Conservation (phyloP, 2,797 vertebrate genomes). For the Arrhamphus sclerolepis region DNA sequence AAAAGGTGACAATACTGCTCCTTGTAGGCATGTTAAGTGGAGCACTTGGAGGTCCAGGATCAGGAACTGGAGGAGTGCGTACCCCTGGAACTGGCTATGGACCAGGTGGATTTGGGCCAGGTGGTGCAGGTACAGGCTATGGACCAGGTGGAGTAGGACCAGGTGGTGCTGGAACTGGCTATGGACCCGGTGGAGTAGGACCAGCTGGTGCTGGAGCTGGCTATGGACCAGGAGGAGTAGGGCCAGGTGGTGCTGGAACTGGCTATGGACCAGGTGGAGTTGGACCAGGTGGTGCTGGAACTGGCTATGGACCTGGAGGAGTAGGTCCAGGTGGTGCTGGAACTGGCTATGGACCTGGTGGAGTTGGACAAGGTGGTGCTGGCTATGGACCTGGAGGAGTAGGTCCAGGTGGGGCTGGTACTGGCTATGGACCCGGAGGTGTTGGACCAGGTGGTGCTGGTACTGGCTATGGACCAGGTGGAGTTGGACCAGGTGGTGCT, state of each 20-base stretch:
- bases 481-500: conserved; percentile 31
- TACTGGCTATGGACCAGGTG: conserved; percentile 38
- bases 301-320: conserved; percentile 29
- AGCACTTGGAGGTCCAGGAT: conserved; percentile 58
- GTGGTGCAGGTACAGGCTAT: conserved; percentile 13
- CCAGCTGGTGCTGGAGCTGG: conserved; percentile 36
- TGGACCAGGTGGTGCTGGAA: conserved; percentile 32
- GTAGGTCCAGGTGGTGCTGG: conserved; percentile 37
- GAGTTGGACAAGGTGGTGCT: conserved; percentile 32
- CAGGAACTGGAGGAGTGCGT: conserved; percentile 41
- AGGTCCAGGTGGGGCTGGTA: conserved; percentile 25
- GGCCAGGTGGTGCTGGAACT: conserved; percentile 31
- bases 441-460: conserved; percentile 35
- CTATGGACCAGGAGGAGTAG: conserved; percentile 37
- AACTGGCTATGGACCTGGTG: conserved; percentile 39
- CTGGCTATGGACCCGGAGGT: conserved; percentile 13
- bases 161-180: conserved; percentile 28
- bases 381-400: conserved; percentile 26
- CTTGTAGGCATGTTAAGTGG: conserved; percentile 71
- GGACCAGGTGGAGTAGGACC: conserved; percentile 33
- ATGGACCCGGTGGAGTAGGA: conserved; percentile 24
- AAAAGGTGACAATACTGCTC: not conserved
- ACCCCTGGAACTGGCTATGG: conserved; percentile 45
- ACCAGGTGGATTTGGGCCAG: conserved; percentile 23
- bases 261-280: conserved; percentile 46